Evolutionary conservation across 1,140 invertebrate genomes (phyloP).

Genomic region (Elysia chlorotica): DNA sequence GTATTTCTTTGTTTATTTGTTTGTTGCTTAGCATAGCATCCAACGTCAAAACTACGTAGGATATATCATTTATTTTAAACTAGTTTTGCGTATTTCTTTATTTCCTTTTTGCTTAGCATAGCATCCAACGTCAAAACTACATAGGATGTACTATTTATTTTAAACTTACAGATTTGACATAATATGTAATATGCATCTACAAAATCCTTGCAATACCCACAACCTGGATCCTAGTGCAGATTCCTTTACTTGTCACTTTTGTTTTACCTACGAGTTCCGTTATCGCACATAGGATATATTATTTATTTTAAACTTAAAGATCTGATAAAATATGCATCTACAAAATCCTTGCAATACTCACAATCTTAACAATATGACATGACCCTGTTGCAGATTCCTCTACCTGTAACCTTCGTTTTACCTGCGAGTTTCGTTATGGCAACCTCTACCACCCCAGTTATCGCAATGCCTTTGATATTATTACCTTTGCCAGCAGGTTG

Average conservation of each 20-base stretch:
- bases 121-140: neutral
- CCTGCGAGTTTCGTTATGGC: neutral
- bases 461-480: too few relatives aligned
- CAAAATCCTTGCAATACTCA: neutral
- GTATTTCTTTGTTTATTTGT: too few relatives aligned
- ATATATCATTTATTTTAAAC: neutral
- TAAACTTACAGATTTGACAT: too few relatives aligned
- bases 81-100: neutral
- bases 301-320: too few relatives aligned
- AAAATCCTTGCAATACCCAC: neutral
- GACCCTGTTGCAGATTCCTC: neutral
- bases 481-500: slow-evolving; percentile 23
- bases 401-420: neutral
- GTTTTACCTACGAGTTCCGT: neutral
- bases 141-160: too few relatives aligned
- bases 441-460: too few relatives aligned
- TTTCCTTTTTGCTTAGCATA: neutral
- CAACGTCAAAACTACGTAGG: neutral
- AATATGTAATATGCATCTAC: neutral
- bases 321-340: too few relatives aligned
- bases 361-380: too few relatives aligned
- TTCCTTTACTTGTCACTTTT: neutral
- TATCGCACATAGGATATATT: neutral
- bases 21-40: neutral
- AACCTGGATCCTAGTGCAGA: too few relatives aligned